Base-by-base conservation (phyloP, 2,797 vertebrate species). In the Typhlichthys eigenmanni region DNA sequence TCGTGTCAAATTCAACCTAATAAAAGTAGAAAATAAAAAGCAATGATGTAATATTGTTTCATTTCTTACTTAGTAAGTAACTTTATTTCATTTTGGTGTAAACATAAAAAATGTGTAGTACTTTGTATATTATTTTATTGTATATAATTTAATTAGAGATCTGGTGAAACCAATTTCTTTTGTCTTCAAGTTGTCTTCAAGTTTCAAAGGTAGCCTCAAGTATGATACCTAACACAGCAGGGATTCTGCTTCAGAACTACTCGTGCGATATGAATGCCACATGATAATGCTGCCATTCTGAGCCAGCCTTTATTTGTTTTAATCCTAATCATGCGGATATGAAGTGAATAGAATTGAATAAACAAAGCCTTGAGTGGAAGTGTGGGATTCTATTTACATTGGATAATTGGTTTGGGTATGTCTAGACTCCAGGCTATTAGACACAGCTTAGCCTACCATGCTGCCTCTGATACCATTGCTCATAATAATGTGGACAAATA, bases 381-480 rank as follows among this genome's bases (percentile, higher is more conserved):
- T 78, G 76, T 76, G 72, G 34, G 80, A 83, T 91, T 91, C 82
- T 92, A 91, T 92, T 93, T 92, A 92, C 89, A 89, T 85, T 89
- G 87, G 84, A 82, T 93, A 92, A 93, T 93, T 93, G 91, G 88
- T 84, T 88, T 82, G 88, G 88, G 89, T 72, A 76, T 76, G 87
- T 88, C 89, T 88, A 89, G 90, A 90, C 89, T 84, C 87, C 2
- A 88, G 88, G 83, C 88, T 89, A 92, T 92, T 92, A 92, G 89
- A 91, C 88, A 88, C 85, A 91, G 90, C 89, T 92, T 92, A 90
- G 85, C 79, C 65, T 59, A 75, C 70, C 87, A 84, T 76, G 64
- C 81, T 66, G 54, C 69, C 58, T 73, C 83, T 75, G 84, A 92
- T 87, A 76, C 74, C 86, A 74, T 72, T 80, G 84, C 88, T 86